A percentile compares a stretch with the other conserved stretches of the same genome.
Conservation (phyloP, 1,140 invertebrate genomes). For the Bombus cullumanus region DNA sequence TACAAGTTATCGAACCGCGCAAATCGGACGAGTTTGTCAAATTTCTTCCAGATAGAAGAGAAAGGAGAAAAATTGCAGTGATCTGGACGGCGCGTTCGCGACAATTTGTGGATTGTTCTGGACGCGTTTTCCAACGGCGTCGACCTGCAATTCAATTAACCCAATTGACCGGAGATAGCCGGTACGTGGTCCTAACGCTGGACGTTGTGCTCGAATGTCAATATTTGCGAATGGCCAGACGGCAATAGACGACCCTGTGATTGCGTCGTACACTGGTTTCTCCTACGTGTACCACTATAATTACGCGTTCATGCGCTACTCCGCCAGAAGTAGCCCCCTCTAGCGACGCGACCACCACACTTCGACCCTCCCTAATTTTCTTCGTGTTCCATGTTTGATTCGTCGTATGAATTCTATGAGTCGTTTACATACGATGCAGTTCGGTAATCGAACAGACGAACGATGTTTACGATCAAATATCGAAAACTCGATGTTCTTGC, state of each 20-base stretch:
- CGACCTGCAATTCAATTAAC: conserved; percentile 52
- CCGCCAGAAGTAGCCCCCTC: not conserved
- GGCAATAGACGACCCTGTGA: conserved; percentile 20
- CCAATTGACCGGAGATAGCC: conserved; percentile 58
- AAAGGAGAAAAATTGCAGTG: too few relatives aligned
- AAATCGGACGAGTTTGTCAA: too few relatives aligned
- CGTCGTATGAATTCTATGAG: too few relatives aligned
- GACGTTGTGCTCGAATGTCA: conserved; percentile 49
- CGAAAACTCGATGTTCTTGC: too few relatives aligned
- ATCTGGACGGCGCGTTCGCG: not conserved
- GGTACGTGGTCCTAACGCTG: conserved; percentile 32
- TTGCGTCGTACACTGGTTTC: conserved; percentile 13
- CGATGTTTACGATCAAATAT: too few relatives aligned
- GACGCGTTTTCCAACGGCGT: not conserved
- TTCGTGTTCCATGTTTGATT: not conserved
- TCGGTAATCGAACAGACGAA: too few relatives aligned
- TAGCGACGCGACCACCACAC: not conserved
- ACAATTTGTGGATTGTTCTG: conserved; percentile 23
- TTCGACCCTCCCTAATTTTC: not conserved
- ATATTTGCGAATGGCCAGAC: conserved; percentile 62
- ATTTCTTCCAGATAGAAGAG: too few relatives aligned
- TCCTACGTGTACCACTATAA: not conserved
- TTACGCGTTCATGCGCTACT: not conserved
- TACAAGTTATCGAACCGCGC: too few relatives aligned
- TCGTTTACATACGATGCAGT: too few relatives aligned